phyloP scores from a whole-genome alignment of 2,113 vertebrate genomes.

The Tenebrosternarchus preto region DNA sequence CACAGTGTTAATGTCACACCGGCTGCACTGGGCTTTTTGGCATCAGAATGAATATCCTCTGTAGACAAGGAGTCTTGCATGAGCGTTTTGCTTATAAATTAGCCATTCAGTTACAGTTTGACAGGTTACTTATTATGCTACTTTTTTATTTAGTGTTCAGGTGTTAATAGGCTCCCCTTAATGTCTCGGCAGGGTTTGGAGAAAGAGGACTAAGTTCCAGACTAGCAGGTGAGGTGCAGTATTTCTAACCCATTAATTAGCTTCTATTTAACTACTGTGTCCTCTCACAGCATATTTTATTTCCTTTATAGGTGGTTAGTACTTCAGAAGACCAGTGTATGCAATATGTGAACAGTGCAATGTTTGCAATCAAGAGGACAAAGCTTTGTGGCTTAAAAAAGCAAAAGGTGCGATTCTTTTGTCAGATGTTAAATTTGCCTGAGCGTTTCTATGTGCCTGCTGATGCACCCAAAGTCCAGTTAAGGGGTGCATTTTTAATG shows the following conservation, averaged over 20 bases:
- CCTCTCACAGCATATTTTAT: not conserved
- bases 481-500: not conserved
- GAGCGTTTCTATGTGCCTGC: no score
- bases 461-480: not conserved
- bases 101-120: no score
- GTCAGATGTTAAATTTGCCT: no score
- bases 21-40: not conserved
- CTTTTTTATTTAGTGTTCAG: not conserved
- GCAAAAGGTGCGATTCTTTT: no score
- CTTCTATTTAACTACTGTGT: not conserved
- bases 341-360: not conserved
- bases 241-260: constrained; percentile 23
- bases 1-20: not conserved
- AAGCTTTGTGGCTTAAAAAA: no score
- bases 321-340: not conserved
- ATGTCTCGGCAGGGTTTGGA: not conserved
- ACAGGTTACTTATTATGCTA: no score
- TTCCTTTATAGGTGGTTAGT: not conserved
- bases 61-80: not conserved
- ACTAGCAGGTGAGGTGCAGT: not conserved
- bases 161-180: not conserved
- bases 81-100: not conserved
- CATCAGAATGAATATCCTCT: not conserved
- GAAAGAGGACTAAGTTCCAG: constrained; percentile 17
- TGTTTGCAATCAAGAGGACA: no score